These are phyloP conservation scores for Ormyrus rosae DNA, from an alignment of 2,888 invertebrate species.

Conservation along the genomic window DNA sequence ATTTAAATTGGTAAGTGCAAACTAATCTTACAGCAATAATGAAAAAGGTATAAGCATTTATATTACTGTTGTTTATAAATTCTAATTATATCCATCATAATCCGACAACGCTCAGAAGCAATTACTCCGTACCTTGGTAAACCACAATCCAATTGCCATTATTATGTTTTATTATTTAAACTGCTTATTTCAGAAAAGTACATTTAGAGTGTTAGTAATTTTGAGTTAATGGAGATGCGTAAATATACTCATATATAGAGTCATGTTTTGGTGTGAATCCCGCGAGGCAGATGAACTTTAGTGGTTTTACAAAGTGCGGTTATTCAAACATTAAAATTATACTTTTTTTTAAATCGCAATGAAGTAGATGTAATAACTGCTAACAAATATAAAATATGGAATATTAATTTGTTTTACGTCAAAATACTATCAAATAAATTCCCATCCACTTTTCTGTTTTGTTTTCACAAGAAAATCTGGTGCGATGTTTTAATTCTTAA, in stretches of 20 bases:
- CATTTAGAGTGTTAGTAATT: slow-evolving; percentile 46
- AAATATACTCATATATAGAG: slow-evolving; percentile 30
- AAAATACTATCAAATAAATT: too few species aligned
- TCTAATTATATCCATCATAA: slow-evolving; percentile 11
- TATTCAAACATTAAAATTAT: slow-evolving; percentile 3
- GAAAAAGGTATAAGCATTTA: not conserved
- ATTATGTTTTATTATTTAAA: slow-evolving; percentile 55
- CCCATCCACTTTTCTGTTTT: too few species aligned
- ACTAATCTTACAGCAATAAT: too few species aligned
- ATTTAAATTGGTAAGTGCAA: too few species aligned
- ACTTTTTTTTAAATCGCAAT: too few species aligned
- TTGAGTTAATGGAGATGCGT: slow-evolving; percentile 46
- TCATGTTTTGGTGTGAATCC: slow-evolving; percentile 20
- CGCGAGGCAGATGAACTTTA: slow-evolving; percentile 12
- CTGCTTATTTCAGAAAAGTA: slow-evolving; percentile 41
- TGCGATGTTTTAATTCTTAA: too few species aligned
- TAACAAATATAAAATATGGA: too few species aligned
- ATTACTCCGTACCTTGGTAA: slow-evolving; percentile 35
- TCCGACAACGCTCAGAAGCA: not conserved
- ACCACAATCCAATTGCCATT: slow-evolving; percentile 49
- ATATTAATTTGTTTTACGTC: too few species aligned
- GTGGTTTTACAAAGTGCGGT: slow-evolving; percentile 17
- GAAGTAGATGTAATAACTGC: too few species aligned
- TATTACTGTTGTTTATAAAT: not conserved
- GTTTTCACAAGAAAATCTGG: too few species aligned